Evolutionary conservation across 2,888 invertebrate species (phyloP).

Genomic region (Oscheius myriophilus): DNA sequence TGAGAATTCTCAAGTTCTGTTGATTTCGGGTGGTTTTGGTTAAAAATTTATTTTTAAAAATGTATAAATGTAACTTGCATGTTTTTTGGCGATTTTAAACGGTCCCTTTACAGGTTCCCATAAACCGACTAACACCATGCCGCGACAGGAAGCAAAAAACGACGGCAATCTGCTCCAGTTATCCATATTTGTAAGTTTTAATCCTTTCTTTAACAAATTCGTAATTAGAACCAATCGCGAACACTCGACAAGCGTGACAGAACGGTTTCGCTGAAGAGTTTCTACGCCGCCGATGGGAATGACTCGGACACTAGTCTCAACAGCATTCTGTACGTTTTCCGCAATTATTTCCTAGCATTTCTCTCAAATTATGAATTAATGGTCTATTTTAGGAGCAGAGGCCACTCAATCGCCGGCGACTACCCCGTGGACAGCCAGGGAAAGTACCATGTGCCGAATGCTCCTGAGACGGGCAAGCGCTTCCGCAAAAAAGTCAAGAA

Average conservation of each 20-base stretch:
- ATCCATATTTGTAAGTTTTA: conserved; percentile 6
- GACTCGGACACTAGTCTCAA: conserved; percentile 18
- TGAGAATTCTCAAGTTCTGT: too few relatives aligned
- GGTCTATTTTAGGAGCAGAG: conserved; percentile 13
- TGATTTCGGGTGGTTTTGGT: too few relatives aligned
- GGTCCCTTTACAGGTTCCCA: too few relatives aligned
- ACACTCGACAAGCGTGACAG: conserved; percentile 8
- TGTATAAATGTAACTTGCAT: too few relatives aligned
- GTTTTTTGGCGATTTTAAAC: too few relatives aligned
- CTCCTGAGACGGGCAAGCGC: conserved; percentile 31
- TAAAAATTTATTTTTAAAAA: too few relatives aligned
- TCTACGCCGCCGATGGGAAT: conserved; percentile 20
- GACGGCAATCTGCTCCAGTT: conserved; percentile 17
- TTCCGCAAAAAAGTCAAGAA: conserved; percentile 47
- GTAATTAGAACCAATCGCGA: conserved; percentile 21
- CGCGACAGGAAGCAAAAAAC: conserved; percentile 6
- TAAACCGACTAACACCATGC: background rate
- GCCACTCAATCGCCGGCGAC: conserved; percentile 26
- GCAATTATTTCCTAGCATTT: background rate
- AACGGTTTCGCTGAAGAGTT: conserved; percentile 20
- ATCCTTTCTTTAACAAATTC: background rate
- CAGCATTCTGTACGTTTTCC: conserved; percentile 5
- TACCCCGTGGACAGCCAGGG: conserved; percentile 27
- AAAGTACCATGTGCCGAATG: conserved; percentile 21
- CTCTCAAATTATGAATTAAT: background rate